phyloP scores from a whole-genome alignment of 2,113 vertebrate species.

The Andinoacara biseriatus region DNA sequence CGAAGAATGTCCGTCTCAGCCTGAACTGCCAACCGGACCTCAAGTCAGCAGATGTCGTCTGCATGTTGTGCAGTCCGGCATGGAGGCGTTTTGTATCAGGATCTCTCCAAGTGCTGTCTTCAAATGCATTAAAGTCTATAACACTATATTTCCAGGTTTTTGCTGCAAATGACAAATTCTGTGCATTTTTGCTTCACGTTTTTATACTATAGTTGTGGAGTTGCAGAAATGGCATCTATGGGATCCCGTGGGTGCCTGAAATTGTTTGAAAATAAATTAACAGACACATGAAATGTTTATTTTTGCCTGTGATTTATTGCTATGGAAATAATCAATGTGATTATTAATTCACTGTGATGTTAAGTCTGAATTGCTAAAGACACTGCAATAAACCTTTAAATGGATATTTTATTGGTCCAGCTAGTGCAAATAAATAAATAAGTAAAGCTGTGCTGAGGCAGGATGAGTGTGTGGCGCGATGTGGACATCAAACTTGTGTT shows the following conservation, averaged over 20 bases:
- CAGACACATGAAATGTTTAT: background rate
- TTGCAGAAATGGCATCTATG: background rate
- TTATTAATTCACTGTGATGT: background rate
- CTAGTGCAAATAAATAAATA: background rate
- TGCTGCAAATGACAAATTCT: background rate
- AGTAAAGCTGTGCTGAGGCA: background rate
- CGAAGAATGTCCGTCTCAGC: slow-evolving; percentile 29
- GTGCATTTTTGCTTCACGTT: background rate
- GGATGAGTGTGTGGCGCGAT: background rate
- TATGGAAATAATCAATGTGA: too few species aligned
- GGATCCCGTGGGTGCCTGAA: background rate
- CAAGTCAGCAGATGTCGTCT: slow-evolving; percentile 36
- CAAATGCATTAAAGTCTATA: background rate
- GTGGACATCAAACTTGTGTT: background rate
- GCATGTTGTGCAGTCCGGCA: background rate
- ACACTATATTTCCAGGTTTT: background rate
- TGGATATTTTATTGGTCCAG: background rate
- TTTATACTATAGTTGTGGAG: background rate
- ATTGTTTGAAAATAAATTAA: background rate
- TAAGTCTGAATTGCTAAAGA: background rate
- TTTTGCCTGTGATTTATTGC: background rate
- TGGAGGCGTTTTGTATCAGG: background rate
- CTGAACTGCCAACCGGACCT: slow-evolving; percentile 27
- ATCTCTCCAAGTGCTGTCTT: background rate
- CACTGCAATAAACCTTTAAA: background rate